A percentile compares a stretch with the other conserved stretches of the same genome.
These are phyloP conservation scores for Deladenus siricidicola DNA, from an alignment of 2,888 invertebrate species.

Conservation along the genomic window DNA sequence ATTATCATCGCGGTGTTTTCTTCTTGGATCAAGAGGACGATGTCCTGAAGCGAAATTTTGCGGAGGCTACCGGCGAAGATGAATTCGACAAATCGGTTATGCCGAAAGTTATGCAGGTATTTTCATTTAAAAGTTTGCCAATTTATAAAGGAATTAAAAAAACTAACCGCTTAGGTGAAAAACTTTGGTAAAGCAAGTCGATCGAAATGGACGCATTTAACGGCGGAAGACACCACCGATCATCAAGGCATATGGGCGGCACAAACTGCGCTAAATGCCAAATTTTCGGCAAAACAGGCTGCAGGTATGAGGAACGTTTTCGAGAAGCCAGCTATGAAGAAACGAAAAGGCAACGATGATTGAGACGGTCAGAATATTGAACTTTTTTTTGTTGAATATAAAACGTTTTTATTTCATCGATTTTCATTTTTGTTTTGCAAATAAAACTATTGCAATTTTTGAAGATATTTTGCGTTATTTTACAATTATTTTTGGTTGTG, in stretches of 20 bases:
- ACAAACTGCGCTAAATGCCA: constrained; percentile 77
- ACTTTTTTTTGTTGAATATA: no score
- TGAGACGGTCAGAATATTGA: no score
- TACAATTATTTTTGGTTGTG: no score
- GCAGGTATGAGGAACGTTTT: constrained; percentile 89
- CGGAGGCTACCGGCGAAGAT: constrained; percentile 91
- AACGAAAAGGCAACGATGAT: constrained; percentile 48
- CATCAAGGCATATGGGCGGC: constrained; percentile 79
- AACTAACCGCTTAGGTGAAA: constrained; percentile 65
- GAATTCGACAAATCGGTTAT: constrained; percentile 97
- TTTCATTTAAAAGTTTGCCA: no score
- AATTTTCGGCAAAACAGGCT: constrained; percentile 76
- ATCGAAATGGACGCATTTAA: constrained; percentile 96
- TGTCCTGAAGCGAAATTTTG: constrained; percentile 74
- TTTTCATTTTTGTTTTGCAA: no score
- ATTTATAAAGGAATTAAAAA: neutral
- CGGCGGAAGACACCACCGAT: constrained; percentile 96
- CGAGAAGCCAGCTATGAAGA: constrained; percentile 71
- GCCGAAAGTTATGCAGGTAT: constrained; percentile 93
- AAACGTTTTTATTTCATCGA: no score
- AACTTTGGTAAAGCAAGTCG: constrained; percentile 97
- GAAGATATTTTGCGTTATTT: no score
- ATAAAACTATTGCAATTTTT: no score
- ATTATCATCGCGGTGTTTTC: constrained; percentile 98
- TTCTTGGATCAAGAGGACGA: constrained; percentile 65